Evolutionary conservation across 2,797 vertebrate species (phyloP).

Genomic region (Lophotriccus pileatus): DNA sequence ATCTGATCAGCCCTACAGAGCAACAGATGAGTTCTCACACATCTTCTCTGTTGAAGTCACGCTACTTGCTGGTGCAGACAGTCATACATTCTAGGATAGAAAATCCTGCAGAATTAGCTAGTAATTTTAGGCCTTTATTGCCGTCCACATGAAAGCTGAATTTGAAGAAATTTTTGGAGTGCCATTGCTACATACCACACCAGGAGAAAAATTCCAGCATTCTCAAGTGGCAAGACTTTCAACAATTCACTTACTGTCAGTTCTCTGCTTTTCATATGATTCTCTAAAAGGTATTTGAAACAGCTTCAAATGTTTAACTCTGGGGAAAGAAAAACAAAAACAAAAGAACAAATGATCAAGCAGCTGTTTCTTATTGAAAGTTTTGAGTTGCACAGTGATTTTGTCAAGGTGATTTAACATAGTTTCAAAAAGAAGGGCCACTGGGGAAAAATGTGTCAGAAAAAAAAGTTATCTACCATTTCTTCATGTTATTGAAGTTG

Average conservation of each 20-base stretch:
- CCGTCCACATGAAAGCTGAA: background rate
- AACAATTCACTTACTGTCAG: background rate
- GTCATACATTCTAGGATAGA: background rate
- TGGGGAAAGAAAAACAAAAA: background rate
- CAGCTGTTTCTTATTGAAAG: background rate
- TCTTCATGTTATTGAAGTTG: background rate
- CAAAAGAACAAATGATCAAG: background rate
- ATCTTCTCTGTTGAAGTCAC: no score
- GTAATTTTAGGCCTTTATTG: background rate
- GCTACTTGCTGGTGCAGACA: no score
- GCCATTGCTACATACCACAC: background rate
- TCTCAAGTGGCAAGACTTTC: background rate
- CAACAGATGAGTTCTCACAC: background rate
- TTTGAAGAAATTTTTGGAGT: background rate
- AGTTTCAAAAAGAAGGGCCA: background rate
- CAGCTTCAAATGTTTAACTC: background rate
- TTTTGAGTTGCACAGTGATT: background rate
- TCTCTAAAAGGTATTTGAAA: background rate
- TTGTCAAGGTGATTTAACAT: background rate
- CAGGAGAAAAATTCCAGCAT: background rate
- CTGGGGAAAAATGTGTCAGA: background rate
- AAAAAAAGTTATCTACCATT: background rate
- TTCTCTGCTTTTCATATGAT: background rate
- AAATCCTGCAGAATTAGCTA: background rate
- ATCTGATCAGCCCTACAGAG: background rate